These are phyloP conservation scores for Martes martes DNA, from an alignment of 2,113 vertebrate species.

Conservation along the genomic window DNA sequence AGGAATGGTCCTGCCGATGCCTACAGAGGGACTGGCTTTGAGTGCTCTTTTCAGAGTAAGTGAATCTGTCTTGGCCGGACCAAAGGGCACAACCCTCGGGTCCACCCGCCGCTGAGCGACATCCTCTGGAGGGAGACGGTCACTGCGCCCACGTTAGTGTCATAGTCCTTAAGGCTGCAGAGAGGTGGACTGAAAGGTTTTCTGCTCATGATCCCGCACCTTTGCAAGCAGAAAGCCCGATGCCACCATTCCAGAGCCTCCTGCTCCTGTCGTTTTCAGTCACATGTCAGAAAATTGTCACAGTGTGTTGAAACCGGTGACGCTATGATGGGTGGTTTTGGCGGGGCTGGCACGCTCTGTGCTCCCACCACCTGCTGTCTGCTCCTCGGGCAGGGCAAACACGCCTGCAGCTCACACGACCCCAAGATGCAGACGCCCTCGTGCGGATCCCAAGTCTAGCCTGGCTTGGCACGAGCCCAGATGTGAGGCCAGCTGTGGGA, in stretches of 20 bases:
- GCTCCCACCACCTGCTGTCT: not conserved
- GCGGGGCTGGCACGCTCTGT: constrained; percentile 6
- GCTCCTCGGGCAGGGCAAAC: not conserved
- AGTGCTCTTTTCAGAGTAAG: not conserved
- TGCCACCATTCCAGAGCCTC: constrained; percentile 31
- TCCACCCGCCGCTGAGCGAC: fast-evolving
- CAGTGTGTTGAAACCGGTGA: not conserved
- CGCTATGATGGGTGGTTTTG: not conserved
- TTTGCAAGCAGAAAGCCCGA: not conserved
- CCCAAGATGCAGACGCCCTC: fast-evolving
- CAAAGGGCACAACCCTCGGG: fast-evolving
- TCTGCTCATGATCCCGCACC: not conserved
- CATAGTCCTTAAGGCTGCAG: not conserved
- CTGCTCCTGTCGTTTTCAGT: not conserved
- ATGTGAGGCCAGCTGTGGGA: not conserved
- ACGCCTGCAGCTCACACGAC: not conserved
- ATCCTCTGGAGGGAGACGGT: fast-evolving
- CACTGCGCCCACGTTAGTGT: not conserved
- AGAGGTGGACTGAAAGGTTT: not conserved
- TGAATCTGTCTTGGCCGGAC: not conserved
- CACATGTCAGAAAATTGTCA: constrained; percentile 19
- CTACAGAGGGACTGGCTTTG: not conserved
- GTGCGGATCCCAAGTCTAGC: not conserved
- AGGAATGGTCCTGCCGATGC: not conserved
- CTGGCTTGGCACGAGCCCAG: not conserved